phyloP scores from a whole-genome alignment of 2,888 invertebrate species.

The Phengaris alcon region DNA sequence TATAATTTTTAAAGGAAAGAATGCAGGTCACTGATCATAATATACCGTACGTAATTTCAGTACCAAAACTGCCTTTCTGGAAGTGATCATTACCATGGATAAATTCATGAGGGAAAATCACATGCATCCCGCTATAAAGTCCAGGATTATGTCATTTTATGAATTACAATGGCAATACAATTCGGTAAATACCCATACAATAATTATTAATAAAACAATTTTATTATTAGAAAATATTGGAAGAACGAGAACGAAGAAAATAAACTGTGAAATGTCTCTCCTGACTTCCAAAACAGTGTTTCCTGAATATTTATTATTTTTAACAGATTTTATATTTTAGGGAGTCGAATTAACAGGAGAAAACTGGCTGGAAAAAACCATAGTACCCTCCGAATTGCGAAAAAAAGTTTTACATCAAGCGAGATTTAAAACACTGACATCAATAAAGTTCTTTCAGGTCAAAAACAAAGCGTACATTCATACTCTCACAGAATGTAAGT shows the following conservation, averaged over 20 bases:
- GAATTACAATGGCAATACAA: conserved; percentile 77
- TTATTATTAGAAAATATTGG: no score
- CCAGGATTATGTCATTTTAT: conserved; percentile 72
- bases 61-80: conserved; percentile 71
- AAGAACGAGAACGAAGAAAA: neutral
- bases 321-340: conserved; percentile 43
- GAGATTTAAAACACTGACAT: conserved; percentile 67
- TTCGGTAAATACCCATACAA: conserved; percentile 49
- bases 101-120: conserved; percentile 74
- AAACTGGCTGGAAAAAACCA: conserved; percentile 67
- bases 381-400: conserved; percentile 64
- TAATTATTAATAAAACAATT: neutral
- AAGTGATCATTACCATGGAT: conserved; percentile 69
- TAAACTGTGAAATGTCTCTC: neutral
- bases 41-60: conserved; percentile 43
- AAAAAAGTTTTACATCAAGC: conserved; percentile 74
- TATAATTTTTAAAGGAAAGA: neutral
- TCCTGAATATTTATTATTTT: no score
- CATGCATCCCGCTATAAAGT: conserved; percentile 67
- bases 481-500: conserved; percentile 68
- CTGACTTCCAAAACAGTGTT: neutral
- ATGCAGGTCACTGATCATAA: neutral
- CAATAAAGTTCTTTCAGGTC: conserved; percentile 70
- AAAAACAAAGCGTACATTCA: conserved; percentile 74
- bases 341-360: conserved; percentile 70